Base-by-base conservation (phyloP, 2,888 invertebrate species). In the Tenthredo mesomela region DNA sequence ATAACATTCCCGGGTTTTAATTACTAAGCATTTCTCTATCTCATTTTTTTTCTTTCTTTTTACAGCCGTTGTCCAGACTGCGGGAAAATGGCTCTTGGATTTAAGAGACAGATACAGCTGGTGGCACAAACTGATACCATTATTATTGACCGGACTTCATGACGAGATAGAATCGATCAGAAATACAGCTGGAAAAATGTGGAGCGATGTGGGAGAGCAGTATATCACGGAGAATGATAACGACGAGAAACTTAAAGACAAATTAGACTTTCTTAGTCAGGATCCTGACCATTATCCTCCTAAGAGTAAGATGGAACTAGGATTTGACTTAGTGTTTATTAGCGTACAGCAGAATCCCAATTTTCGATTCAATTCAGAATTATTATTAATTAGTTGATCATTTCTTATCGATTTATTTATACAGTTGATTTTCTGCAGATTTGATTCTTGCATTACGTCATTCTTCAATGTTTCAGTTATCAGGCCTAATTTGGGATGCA, bases 401-500 rank as follows among this genome's bases (percentile, higher is more conserved):
- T 10, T 78, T 47, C 40, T 85, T 86, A 25, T 65, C 12, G 9
- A 65, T 67, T 67, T 70, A 29, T 84, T 50, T 84, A 43, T 47
- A 70, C 80, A 43, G 33, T 25, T 77, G 15, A 61, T 85, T 85
- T 84, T 80, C 43, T 67, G 12, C 29, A 18, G 67, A 29, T 43
- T 73, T 21, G 0, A 25, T 84, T 77, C 85, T 84, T 87, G 82
- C 3, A 33, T 18, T 33, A 33, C 0, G 25, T 61, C 61, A 9
- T 29, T 67, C 33, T 33, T 67, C 18, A 5, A 43, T 75, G 84
- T 92, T 91, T 43, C 89, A 95, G 96, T 97, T 15, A 94, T 94
- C 85, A 95, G 98, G n/a, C 98, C 98, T 0, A 97, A 97, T 90
- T 94, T 98, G 29, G 98, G 98, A 0, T 99, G 99, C 91, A 95